phyloP scores from a whole-genome alignment of 2,113 vertebrate species.

The Propithecus coquereli region DNA sequence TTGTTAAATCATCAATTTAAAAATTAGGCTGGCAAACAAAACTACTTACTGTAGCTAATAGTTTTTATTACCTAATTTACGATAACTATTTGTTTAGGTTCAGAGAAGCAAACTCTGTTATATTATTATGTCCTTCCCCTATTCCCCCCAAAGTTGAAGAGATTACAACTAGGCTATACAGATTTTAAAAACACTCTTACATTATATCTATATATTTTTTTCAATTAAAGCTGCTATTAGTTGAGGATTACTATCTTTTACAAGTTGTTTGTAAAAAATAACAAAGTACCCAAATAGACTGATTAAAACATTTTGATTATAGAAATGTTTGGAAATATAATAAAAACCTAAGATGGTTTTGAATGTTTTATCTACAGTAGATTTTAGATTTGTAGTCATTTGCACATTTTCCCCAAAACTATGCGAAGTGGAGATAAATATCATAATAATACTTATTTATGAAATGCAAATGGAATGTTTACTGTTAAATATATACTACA shows the following conservation, averaged over 20 bases:
- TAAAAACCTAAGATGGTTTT: neutral
- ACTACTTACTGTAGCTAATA: neutral
- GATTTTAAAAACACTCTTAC: neutral
- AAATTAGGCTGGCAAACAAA: conserved; percentile 29
- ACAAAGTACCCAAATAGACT: neutral
- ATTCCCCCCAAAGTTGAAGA: neutral
- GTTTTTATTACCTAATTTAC: neutral
- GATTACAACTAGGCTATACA: neutral
- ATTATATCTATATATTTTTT: conserved; percentile 25
- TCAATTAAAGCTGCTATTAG: conserved; percentile 23
- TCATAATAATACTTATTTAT: neutral
- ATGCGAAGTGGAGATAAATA: conserved; percentile 9
- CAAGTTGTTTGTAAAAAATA: conserved; percentile 29
- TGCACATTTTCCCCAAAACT: conserved; percentile 7
- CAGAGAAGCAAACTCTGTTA: neutral
- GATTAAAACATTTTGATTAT: conserved; percentile 22
- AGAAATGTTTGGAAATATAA: neutral
- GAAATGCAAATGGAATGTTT: neutral
- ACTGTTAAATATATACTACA: conserved; percentile 26
- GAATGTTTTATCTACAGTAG: neutral
- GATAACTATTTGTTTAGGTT: conserved; percentile 17
- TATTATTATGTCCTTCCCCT: neutral
- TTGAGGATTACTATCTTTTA: conserved; percentile 36
- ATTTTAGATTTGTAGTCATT: conserved; percentile 34
- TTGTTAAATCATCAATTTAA: conserved; percentile 14